A percentile compares a stretch with the other conserved stretches of the same genome.
phyloP scores from a whole-genome alignment of 2,113 vertebrate species.

The Thinocorus orbignyianus region DNA sequence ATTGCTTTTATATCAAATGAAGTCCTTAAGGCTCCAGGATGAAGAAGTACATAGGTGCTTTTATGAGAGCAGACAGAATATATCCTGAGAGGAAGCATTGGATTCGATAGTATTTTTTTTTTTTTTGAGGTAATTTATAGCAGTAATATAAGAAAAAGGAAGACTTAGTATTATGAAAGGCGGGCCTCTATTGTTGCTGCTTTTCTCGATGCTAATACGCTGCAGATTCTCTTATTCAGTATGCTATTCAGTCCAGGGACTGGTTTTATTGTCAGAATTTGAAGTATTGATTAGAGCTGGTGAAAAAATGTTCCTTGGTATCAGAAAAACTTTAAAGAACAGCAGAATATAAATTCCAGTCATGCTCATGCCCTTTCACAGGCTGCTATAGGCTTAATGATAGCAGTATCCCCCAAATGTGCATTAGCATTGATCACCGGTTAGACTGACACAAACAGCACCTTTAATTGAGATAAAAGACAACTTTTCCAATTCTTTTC shows the following conservation, averaged over 20 bases:
- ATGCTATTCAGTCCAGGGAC: background rate
- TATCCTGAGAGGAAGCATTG: background rate
- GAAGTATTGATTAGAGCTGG: conserved; percentile 14
- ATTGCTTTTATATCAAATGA: conserved; percentile 3
- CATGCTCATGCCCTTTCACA: background rate
- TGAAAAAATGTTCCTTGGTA: background rate
- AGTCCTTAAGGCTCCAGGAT: background rate
- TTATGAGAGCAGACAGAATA: background rate
- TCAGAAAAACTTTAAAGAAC: background rate
- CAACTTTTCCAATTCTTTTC: background rate
- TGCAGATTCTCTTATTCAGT: background rate
- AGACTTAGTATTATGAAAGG: background rate
- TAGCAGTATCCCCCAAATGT: background rate
- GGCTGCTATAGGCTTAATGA: background rate
- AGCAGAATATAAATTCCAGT: background rate
- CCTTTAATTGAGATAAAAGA: conserved; percentile 6
- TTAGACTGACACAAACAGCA: background rate
- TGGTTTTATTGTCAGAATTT: conserved; percentile 35
- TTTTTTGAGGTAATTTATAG: background rate
- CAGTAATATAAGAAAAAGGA: background rate
- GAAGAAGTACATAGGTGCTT: background rate
- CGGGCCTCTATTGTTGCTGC: background rate
- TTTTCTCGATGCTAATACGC: background rate
- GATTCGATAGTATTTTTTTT: background rate
- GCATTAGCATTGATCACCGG: conserved; percentile 7